Conservation (phyloP, 2,797 vertebrate species). For the Premnoplex brunnescens region DNA sequence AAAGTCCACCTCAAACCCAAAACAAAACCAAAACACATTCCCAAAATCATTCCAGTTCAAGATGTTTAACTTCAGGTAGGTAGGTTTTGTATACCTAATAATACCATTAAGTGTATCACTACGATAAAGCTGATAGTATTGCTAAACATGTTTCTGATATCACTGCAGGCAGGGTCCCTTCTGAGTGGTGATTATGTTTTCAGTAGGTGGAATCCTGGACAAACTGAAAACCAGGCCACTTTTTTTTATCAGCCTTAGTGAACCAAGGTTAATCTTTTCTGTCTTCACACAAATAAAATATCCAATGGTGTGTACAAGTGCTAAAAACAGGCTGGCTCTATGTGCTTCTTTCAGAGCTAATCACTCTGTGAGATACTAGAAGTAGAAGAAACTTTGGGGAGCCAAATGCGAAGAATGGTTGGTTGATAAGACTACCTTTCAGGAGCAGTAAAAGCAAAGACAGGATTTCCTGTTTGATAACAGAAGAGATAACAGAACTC, state of each 20-base stretch:
- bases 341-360: neutral
- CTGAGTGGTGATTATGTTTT: neutral
- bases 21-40: neutral
- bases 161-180: neutral
- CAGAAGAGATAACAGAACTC: neutral
- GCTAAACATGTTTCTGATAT: neutral
- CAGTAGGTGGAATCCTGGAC: neutral
- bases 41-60: neutral
- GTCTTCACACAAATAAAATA: neutral
- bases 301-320: neutral
- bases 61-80: neutral
- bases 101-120: neutral
- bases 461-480: constrained; percentile 35
- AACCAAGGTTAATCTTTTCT: neutral
- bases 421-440: constrained; percentile 4
- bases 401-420: neutral
- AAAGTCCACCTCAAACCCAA: neutral
- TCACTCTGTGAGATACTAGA: neutral
- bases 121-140: neutral
- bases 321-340: constrained; percentile 5
- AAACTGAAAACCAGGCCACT: neutral
- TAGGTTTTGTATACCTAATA: neutral
- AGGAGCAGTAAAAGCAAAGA: constrained; percentile 18
- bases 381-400: constrained; percentile 25
- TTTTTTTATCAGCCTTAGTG: neutral